These are phyloP conservation scores for Merops nubicus DNA, from an alignment of 2,113 vertebrate species.

Conservation along the genomic window DNA sequence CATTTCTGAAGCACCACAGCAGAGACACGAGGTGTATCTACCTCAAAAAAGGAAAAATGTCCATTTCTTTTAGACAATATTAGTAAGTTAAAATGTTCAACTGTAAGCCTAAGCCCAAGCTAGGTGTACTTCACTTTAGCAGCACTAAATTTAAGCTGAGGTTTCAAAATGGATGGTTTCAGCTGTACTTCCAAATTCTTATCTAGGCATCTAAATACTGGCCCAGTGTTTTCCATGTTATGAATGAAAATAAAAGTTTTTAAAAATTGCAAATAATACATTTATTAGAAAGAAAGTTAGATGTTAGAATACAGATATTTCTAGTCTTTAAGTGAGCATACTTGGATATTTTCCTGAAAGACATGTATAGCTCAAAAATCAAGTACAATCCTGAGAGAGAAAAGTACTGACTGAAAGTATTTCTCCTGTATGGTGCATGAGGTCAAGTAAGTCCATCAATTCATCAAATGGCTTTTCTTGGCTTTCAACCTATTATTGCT, in stretches of 20 bases:
- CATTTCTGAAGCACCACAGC: neutral
- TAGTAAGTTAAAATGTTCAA: neutral
- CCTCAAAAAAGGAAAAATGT: neutral
- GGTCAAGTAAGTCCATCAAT: neutral
- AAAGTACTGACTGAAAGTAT: neutral
- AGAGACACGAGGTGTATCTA: neutral
- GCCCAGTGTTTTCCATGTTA: neutral
- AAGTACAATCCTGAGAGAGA: neutral
- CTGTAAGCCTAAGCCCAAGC: neutral
- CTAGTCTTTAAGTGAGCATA: neutral
- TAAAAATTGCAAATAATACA: no score
- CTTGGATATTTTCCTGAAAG: neutral
- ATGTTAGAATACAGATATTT: neutral
- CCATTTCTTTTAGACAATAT: neutral
- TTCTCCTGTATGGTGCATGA: neutral
- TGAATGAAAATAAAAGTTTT: neutral
- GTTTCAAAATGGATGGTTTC: neutral
- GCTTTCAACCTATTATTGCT: neutral
- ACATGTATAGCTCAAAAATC: neutral
- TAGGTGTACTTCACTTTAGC: neutral
- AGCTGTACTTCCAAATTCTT: neutral
- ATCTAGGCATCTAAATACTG: neutral
- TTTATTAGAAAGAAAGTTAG: neutral
- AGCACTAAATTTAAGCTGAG: neutral
- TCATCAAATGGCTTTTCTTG: neutral